A percentile compares a stretch with the other conserved stretches of the same genome.
phyloP scores from a whole-genome alignment of 2,113 vertebrate genomes.

The Melanerpes formicivorus region DNA sequence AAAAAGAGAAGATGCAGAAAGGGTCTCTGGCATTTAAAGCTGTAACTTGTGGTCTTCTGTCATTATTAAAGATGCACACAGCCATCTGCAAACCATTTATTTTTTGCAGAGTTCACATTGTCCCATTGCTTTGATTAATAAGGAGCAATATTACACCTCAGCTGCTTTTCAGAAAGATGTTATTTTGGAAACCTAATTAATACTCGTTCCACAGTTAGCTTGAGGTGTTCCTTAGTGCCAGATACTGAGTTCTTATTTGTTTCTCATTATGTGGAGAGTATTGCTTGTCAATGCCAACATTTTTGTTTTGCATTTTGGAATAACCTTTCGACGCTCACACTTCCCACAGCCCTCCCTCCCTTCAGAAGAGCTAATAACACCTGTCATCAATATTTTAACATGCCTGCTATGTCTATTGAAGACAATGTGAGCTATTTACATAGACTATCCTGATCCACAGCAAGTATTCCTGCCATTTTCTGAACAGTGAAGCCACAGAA shows the following conservation, averaged over 20 bases:
- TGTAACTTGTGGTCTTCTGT: conserved; percentile 68
- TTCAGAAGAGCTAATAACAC: conserved; percentile 35
- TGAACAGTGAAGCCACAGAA: not conserved
- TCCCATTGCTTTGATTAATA: conserved; percentile 60
- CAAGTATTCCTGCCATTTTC: conserved; percentile 40
- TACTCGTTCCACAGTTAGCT: conserved; percentile 55
- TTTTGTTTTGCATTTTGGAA: conserved; percentile 44
- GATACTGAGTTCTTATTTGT: conserved; percentile 53
- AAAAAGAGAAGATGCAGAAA: conserved; percentile 55
- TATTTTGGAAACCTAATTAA: conserved; percentile 63
- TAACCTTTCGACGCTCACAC: conserved; percentile 27
- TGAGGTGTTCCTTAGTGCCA: conserved; percentile 59
- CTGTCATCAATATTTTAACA: conserved; percentile 37
- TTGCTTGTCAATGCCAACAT: conserved; percentile 32
- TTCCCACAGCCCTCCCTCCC: conserved; percentile 19
- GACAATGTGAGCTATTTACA: conserved; percentile 16
- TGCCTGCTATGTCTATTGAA: not conserved
- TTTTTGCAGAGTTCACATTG: conserved; percentile 60
- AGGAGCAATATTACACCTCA: conserved; percentile 58
- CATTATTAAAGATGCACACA: conserved; percentile 62
- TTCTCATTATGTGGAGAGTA: conserved; percentile 54
- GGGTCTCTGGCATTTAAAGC: conserved; percentile 66
- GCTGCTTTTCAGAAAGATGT: conserved; percentile 65
- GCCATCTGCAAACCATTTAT: conserved; percentile 65
- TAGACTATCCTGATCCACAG: not conserved